phyloP scores from a whole-genome alignment of 2,797 vertebrate genomes.

The Mycteria americana region DNA sequence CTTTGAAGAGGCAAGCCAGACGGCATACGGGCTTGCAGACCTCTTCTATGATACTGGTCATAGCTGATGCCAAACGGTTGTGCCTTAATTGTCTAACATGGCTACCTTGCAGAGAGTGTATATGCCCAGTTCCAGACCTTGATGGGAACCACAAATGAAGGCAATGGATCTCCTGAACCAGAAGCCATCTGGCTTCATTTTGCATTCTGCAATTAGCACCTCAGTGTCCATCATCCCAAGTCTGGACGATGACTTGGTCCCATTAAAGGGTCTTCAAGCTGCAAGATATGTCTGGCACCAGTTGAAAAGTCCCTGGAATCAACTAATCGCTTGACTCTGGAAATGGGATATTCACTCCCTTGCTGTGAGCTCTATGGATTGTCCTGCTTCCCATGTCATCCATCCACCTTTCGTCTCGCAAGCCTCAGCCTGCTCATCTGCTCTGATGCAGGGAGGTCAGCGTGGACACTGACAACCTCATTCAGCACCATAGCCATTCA shows the following conservation, averaged over 20 bases:
- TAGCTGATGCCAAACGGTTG: background rate
- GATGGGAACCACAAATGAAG: background rate
- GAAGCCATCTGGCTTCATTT: conserved; percentile 13
- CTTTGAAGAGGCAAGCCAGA: conserved; percentile 3
- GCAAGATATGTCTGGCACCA: background rate
- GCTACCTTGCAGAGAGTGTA: background rate
- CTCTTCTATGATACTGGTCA: background rate
- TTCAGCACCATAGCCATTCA: background rate
- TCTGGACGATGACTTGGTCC: background rate
- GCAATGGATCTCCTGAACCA: background rate
- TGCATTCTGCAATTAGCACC: background rate
- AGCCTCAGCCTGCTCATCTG: background rate
- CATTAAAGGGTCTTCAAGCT: background rate
- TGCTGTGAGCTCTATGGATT: background rate
- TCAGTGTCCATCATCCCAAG: background rate
- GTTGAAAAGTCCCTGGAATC: background rate
- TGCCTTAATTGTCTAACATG: background rate
- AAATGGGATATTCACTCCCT: background rate
- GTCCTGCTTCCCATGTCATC: background rate
- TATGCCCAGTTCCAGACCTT: background rate
- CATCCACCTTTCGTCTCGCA: background rate
- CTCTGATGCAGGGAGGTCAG: background rate
- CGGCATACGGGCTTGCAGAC: background rate
- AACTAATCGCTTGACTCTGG: background rate
- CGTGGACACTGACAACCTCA: background rate